Base-by-base conservation (phyloP, 1,140 invertebrate species). In the Apis laboriosa region DNA sequence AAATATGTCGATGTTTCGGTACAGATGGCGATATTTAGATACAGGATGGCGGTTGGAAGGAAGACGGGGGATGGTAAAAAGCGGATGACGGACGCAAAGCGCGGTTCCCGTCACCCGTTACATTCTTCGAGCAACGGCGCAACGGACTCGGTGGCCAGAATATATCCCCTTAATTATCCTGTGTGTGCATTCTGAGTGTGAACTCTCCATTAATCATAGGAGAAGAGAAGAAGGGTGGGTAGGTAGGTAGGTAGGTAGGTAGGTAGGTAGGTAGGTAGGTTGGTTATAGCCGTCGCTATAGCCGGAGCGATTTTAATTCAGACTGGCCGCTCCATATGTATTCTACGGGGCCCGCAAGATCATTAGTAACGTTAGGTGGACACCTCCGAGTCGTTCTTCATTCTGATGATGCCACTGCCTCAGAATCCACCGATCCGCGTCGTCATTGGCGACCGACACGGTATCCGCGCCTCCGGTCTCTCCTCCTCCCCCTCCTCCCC, bases 121-220 rank as follows among this genome's bases (percentile, higher is more conserved):
- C 88, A 93, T 93, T 90, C 90, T 92, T 93, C 92, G 91, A 92
- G 91, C 89, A 89, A 34, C 34, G 84, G 84, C 83, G 88, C 90
- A 90, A 24, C 89, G 92, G 91, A 91, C 92, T 92, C 92, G 91
- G 93, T 93, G 92, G 93, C 92, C 90, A 91, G 92, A 92, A 93
- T 94, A 93, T 93, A 94, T 94, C 91, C 91, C 92, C 93, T 93
- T 94, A 94, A 94, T 94, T 94, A 94, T 94, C 93, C 92, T 91
- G 89, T 93, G 93, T 94, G 92, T 93, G 92, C 93, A 94, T 94
- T 94, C 93, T 92, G 91, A 94, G 93, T 94, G 93, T 94, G 93
- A 94, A 94, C 93, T 94, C 91, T 93, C 93, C 93, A 94, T 94
- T 94, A 94, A 94, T 94, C 93, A 94, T 93, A 92, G 90, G 89